Conservation (phyloP, 2,888 invertebrate genomes). For the Erpobdella octoculata region DNA sequence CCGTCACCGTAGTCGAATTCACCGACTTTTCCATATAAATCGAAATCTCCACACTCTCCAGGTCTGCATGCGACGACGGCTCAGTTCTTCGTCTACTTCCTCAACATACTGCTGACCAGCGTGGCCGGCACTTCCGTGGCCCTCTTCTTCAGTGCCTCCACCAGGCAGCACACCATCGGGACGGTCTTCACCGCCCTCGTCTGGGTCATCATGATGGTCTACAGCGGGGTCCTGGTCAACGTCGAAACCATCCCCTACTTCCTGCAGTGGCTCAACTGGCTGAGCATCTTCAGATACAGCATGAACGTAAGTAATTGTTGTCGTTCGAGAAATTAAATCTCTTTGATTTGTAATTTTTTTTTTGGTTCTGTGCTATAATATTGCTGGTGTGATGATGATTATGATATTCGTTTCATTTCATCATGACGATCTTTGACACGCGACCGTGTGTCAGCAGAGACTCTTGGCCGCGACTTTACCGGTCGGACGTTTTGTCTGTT, state of each 20-base stretch:
- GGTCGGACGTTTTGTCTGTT: too few species aligned
- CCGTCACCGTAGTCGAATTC: too few species aligned
- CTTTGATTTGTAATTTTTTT: not conserved
- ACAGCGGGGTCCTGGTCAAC: slow-evolving; percentile 50
- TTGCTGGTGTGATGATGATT: not conserved
- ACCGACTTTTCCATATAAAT: too few species aligned
- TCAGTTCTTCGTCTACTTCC: slow-evolving; percentile 42
- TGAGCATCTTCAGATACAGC: slow-evolving; percentile 49
- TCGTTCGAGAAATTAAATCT: not conserved
- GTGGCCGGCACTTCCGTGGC: slow-evolving; percentile 44
- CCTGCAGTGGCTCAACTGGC: slow-evolving; percentile 48
- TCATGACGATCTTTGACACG: too few species aligned
- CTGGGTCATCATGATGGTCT: slow-evolving; percentile 46
- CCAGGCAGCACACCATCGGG: slow-evolving; percentile 37
- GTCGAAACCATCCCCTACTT: slow-evolving; percentile 44
- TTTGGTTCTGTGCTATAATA: not conserved
- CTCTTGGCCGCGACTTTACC: too few species aligned
- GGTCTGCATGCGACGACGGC: not conserved
- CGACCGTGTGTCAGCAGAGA: too few species aligned
- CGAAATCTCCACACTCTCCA: not conserved
- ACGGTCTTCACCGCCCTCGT: slow-evolving; percentile 39
- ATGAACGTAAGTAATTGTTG: slow-evolving; percentile 42
- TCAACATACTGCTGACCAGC: slow-evolving; percentile 46
- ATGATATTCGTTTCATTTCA: not conserved
- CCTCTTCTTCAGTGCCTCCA: slow-evolving; percentile 36